phyloP scores from a whole-genome alignment of 2,888 invertebrate genomes.

The Xylocampa areola region DNA sequence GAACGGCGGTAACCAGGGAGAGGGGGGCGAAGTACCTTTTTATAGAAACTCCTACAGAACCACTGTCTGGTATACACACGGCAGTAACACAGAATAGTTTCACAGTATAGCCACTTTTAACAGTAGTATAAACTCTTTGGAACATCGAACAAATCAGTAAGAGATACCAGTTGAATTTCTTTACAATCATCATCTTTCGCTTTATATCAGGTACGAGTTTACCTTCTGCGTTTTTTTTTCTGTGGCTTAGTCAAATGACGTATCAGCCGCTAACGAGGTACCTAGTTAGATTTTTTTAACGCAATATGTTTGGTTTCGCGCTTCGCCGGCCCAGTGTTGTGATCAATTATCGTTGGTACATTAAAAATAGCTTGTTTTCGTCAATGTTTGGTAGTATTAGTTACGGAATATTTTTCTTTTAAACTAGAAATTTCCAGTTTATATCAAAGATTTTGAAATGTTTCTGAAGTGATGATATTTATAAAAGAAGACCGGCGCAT shows the following conservation, averaged over 20 bases:
- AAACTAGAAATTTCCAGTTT: slow-evolving; percentile 13
- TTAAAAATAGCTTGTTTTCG: slow-evolving; percentile 50
- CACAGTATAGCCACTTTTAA: slow-evolving; percentile 35
- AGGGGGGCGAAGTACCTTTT: slow-evolving; percentile 83
- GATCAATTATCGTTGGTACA: slow-evolving; percentile 58
- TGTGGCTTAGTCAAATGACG: slow-evolving; percentile 67
- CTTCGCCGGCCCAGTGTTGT: slow-evolving; percentile 52
- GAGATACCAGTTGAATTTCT: slow-evolving; percentile 4
- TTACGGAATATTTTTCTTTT: slow-evolving; percentile 12
- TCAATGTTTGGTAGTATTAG: slow-evolving; percentile 43
- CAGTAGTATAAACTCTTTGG: background rate
- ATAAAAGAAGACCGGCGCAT: slow-evolving; percentile 44
- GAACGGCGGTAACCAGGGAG: slow-evolving; percentile 61
- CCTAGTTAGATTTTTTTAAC: slow-evolving; percentile 55
- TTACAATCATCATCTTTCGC: slow-evolving; percentile 7
- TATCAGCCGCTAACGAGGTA: slow-evolving; percentile 74
- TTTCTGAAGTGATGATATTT: slow-evolving; percentile 47
- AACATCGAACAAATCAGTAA: background rate
- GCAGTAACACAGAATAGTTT: slow-evolving; percentile 46
- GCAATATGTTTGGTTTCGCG: slow-evolving; percentile 61
- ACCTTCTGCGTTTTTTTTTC: slow-evolving; percentile 45
- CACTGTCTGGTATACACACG: slow-evolving; percentile 76
- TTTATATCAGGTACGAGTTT: slow-evolving; percentile 5
- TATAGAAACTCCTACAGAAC: slow-evolving; percentile 83
- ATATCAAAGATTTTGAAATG: background rate